Percentiles rank a stretch among this genome's conserved stretches.
phyloP scores from a whole-genome alignment of 2,797 vertebrate species.

The Gallinago stenura region DNA sequence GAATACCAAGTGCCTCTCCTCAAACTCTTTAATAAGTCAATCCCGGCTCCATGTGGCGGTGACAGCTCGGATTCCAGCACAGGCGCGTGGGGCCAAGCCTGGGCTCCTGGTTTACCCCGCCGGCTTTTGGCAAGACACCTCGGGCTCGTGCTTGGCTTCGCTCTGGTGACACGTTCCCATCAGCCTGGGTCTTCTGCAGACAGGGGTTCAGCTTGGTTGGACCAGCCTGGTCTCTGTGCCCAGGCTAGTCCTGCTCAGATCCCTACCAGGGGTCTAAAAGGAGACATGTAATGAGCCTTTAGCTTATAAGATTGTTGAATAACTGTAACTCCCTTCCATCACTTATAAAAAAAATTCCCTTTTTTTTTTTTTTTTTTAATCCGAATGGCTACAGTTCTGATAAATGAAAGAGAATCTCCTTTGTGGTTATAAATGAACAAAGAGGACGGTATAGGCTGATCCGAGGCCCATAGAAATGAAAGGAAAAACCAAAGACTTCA shows the following conservation, averaged over 20 bases:
- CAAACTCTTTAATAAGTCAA: conserved; percentile 70
- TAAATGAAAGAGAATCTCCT: conserved; percentile 52
- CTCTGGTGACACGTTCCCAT: accelerated
- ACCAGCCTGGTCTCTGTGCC: neutral
- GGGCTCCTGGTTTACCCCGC: neutral
- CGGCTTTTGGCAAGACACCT: neutral
- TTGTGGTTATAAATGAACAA: conserved; percentile 63
- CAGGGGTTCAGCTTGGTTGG: neutral
- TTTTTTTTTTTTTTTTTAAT: conserved; percentile 8
- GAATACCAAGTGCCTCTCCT: conserved; percentile 49
- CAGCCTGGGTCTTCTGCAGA: neutral
- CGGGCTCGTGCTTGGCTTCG: neutral
- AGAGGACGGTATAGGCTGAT: conserved; percentile 20
- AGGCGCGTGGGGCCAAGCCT: neutral
- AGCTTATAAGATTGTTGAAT: conserved; percentile 19
- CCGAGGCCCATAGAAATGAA: conserved; percentile 36
- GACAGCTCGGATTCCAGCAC: conserved; percentile 76
- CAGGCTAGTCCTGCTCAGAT: neutral
- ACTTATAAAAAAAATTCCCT: neutral
- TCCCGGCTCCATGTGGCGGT: conserved; percentile 60
- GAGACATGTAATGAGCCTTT: neutral
- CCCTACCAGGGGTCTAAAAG: neutral
- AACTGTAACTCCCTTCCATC: neutral
- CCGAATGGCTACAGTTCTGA: neutral
- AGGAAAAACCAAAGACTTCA: conserved; percentile 47